These are phyloP conservation scores for Idris sp. DNA, from an alignment of 1,140 invertebrate species.

Conservation along the genomic window DNA sequence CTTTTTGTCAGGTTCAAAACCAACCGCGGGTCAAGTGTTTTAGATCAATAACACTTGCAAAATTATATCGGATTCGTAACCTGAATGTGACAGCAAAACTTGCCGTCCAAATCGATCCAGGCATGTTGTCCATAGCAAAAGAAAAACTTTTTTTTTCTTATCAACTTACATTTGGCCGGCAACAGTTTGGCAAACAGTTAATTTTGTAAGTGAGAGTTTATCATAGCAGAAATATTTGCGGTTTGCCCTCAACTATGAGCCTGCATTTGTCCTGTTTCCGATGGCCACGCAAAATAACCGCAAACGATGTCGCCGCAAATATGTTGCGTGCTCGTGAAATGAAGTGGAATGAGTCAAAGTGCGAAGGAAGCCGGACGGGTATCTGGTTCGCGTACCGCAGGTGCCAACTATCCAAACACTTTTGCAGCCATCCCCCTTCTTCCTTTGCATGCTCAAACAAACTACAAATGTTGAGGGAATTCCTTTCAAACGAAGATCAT, in stretches of 20 bases:
- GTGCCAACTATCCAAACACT: slow-evolving; percentile 38
- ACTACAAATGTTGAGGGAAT: background rate
- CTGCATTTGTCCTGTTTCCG: slow-evolving; percentile 52
- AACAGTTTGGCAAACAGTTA: too few relatives aligned
- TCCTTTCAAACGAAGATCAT: too few relatives aligned
- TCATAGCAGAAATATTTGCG: slow-evolving; percentile 49
- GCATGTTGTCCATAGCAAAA: too few relatives aligned
- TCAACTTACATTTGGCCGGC: too few relatives aligned
- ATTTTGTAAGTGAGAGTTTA: slow-evolving; percentile 36
- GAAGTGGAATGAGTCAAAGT: slow-evolving; percentile 47
- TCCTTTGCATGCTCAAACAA: slow-evolving; percentile 1
- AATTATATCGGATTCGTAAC: background rate
- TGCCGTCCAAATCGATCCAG: too few relatives aligned
- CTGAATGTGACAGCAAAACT: too few relatives aligned
- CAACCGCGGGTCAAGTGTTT: slow-evolving; percentile 14
- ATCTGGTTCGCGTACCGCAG: slow-evolving; percentile 33
- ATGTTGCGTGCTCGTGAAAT: slow-evolving; percentile 57
- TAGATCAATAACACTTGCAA: slow-evolving; percentile 8
- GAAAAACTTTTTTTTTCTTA: too few relatives aligned
- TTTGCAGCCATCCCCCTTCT: slow-evolving; percentile 9
- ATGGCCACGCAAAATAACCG: slow-evolving; percentile 58
- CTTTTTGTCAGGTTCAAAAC: slow-evolving; percentile 13
- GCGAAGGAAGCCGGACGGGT: slow-evolving; percentile 57
- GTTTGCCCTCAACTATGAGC: slow-evolving; percentile 44
- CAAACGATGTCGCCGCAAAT: slow-evolving; percentile 55